A percentile compares a stretch with the other conserved stretches of the same genome.
These are phyloP conservation scores for Blennius ocellaris DNA, from an alignment of 2,113 vertebrate genomes.

Conservation along the genomic window DNA sequence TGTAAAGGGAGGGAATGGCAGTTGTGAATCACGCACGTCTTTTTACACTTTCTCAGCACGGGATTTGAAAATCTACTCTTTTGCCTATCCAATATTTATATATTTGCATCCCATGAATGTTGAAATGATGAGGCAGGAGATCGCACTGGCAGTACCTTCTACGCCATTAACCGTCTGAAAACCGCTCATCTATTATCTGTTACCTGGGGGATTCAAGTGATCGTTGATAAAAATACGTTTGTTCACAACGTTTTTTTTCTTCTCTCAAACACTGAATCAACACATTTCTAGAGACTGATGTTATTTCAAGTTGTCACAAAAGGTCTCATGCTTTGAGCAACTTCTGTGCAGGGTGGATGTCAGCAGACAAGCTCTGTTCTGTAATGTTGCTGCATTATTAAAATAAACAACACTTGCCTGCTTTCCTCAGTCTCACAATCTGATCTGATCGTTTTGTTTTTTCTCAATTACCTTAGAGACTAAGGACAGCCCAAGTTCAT, in stretches of 20 bases:
- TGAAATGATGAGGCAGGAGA: constrained; percentile 35
- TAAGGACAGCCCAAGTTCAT: constrained; percentile 39
- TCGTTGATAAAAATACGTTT: constrained; percentile 5
- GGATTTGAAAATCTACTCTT: constrained; percentile 44
- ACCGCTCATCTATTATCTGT: constrained; percentile 33
- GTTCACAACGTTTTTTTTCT: not conserved
- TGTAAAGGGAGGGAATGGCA: constrained; percentile 26
- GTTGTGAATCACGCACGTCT: constrained; percentile 46
- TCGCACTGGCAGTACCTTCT: constrained; percentile 20
- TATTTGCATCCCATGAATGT: constrained; percentile 31
- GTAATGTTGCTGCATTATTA: constrained; percentile 18
- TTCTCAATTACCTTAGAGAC: constrained; percentile 3
- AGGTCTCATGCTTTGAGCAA: constrained; percentile 1
- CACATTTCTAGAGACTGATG: constrained; percentile 16
- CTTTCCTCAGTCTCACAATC: not conserved
- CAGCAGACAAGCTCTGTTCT: constrained; percentile 3
- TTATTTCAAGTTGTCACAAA: not conserved
- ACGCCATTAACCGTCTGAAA: constrained; percentile 24
- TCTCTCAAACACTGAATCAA: not conserved
- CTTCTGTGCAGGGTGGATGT: constrained; percentile 17
- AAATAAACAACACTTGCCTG: constrained; percentile 14
- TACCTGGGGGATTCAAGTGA: constrained; percentile 12
- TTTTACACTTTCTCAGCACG: constrained; percentile 37
- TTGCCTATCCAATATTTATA: constrained; percentile 41
- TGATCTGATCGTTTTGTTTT: not conserved